Conservation (phyloP, 2,888 invertebrate species). For the Pocota personata region DNA sequence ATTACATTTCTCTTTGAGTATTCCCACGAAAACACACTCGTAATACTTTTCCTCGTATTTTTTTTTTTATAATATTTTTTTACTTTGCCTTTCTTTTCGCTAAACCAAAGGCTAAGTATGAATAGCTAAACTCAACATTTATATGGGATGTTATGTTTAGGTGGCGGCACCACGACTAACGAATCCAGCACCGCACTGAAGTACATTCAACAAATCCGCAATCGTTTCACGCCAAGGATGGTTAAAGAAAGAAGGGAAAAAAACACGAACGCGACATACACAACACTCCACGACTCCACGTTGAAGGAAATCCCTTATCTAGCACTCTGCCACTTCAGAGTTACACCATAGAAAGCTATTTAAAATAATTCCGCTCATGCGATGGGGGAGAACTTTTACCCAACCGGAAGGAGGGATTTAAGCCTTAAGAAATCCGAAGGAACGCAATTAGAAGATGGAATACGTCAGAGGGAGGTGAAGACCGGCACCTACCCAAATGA, state of each 20-base stretch:
- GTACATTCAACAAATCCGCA: conserved; percentile 67
- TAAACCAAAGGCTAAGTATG: conserved; percentile 28
- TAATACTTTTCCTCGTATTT: conserved; percentile 16
- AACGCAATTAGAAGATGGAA: conserved; percentile 60
- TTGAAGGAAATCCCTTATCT: conserved; percentile 63
- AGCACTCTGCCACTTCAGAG: conserved; percentile 64
- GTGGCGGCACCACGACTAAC: conserved; percentile 24
- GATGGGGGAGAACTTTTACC: conserved; percentile 25
- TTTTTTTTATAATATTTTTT: background rate
- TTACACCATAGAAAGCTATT: conserved; percentile 66
- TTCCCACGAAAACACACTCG: background rate
- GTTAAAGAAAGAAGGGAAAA: background rate
- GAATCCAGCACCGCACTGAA: conserved; percentile 32
- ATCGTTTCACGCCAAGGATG: conserved; percentile 33
- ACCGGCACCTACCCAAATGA: conserved; percentile 23
- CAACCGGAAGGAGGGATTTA: conserved; percentile 55
- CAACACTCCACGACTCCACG: conserved; percentile 24
- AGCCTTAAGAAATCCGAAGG: conserved; percentile 40
- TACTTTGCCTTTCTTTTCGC: background rate
- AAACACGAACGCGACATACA: conserved; percentile 28
- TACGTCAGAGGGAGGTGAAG: conserved; percentile 24
- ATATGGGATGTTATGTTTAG: conserved; percentile 7
- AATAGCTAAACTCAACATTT: conserved; percentile 38
- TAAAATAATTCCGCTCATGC: conserved; percentile 62
- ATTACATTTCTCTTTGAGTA: background rate